Percentiles rank a stretch among this genome's conserved stretches.
These are phyloP conservation scores for Eubasilissa regina DNA, from an alignment of 1,140 invertebrate species.

Conservation along the genomic window DNA sequence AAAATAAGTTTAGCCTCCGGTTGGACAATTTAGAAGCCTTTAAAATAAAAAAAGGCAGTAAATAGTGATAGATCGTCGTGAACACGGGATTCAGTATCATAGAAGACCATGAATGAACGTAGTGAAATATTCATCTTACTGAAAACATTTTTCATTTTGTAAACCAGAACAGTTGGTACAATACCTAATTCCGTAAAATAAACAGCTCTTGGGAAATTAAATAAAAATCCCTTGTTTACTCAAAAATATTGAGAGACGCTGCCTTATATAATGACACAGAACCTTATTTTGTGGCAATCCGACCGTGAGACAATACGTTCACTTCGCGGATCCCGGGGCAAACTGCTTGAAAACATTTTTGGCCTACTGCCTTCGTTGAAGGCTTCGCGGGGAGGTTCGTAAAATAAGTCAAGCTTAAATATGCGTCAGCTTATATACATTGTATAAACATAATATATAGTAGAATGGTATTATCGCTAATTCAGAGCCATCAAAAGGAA, in stretches of 20 bases:
- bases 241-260: neutral
- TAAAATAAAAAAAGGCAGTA: too few relatives aligned
- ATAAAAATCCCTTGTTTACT: neutral
- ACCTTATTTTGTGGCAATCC: slow-evolving; percentile 11
- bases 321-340: neutral
- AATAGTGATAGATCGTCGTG: too few relatives aligned
- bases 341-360: slow-evolving; percentile 14
- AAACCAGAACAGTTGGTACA: neutral
- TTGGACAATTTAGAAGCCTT: too few relatives aligned
- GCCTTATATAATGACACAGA: neutral
- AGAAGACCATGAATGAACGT: too few relatives aligned
- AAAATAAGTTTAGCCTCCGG: too few relatives aligned
- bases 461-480: too few relatives aligned
- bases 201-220: neutral
- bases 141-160: neutral
- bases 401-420: slow-evolving; percentile 4
- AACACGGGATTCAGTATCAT: too few relatives aligned
- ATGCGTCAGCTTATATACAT: too few relatives aligned
- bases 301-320: slow-evolving; percentile 4
- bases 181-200: neutral
- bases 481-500: too few relatives aligned
- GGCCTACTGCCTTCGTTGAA: neutral
- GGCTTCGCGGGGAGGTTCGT: neutral
- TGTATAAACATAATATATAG: too few relatives aligned
- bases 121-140: neutral